Base-by-base conservation (phyloP, 2,797 vertebrate genomes). In the Chaunax sp. region DNA sequence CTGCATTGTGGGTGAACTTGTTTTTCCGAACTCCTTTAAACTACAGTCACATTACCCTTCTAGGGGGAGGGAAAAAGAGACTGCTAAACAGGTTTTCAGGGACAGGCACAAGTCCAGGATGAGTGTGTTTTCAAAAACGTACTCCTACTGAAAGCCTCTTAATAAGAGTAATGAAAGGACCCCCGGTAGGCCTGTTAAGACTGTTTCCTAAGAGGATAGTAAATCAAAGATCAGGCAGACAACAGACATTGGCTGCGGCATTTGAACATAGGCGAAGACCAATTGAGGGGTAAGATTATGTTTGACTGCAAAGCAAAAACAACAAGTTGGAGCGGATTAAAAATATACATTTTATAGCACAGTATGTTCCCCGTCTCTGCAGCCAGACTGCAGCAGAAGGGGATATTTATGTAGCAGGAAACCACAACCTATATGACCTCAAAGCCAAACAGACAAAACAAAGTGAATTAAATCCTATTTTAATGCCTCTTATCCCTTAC, bases 1-100 rank as follows among this genome's bases (percentile, higher is more conserved):
- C 85, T 54, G 71, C 62, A 83, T 68, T 87, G 88, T 6, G 75
- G 88, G 70, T 54, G 52, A 85, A 93, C 92, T 90, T 72, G 89
- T 89, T 93, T 88, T 87, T 82, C 81, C 59, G 68, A 83, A 73
- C 58, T 81, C 46, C 59, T 84, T 69, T 38, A 73, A 74, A 64
- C 52, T 43, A 74, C 16, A 38, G 51, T 77, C 74, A 80, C 72
- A 63, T 82, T 86, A 80, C 73, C 26, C 38, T 67, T 54, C 22
- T 0, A 57, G 33, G 81, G n/a, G 82, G 70, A 57, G 78, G 79
- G 61, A 73, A 56, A 38, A 58, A 35, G 28, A 69, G 14, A 71
- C 37, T 64, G 77, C 71, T 53, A 50, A 89, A 88, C 88, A 75
- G 84, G 88, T 91, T 90, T 83, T 62, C 52, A 69, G 58, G 22